Conservation (phyloP, 1,140 invertebrate genomes). For the Temnothorax longispinosus region DNA sequence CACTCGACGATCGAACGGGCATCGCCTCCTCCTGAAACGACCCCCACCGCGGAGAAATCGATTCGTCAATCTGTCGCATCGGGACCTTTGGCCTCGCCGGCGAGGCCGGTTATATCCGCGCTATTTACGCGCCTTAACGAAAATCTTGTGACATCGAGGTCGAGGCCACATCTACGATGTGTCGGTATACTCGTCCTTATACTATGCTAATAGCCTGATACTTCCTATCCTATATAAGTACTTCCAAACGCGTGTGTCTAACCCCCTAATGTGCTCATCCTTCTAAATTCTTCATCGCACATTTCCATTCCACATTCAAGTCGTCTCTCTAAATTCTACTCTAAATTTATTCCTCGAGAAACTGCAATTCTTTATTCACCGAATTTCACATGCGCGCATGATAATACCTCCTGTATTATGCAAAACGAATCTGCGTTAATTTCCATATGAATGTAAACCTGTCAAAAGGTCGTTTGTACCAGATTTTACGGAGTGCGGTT, state of each 20-base stretch:
- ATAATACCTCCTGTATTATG: conserved; percentile 4
- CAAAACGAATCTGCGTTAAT: conserved; percentile 30
- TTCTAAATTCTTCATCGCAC: not conserved
- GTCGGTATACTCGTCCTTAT: not conserved
- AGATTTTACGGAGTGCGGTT: conserved; percentile 1
- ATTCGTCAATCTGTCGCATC: conserved; percentile 72
- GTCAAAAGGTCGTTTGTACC: conserved; percentile 7
- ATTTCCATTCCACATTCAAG: not conserved
- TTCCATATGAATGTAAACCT: conserved; percentile 35
- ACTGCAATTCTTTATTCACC: not conserved
- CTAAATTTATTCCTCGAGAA: conserved; percentile 11
- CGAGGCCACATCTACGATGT: not conserved
- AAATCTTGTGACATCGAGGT: conserved; percentile 48
- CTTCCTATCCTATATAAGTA: not conserved
- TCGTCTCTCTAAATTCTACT: not conserved
- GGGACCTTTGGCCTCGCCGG: conserved; percentile 60
- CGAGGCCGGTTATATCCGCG: conserved; percentile 36
- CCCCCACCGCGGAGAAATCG: conserved; percentile 65
- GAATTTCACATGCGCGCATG: not conserved
- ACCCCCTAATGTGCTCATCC: not conserved
- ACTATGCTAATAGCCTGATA: not conserved
- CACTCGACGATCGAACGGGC: not conserved
- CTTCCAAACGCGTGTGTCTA: not conserved
- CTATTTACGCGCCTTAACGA: conserved; percentile 52
- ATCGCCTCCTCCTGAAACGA: conserved; percentile 26